phyloP scores from a whole-genome alignment of 1,140 invertebrate genomes.

The Nasonia vitripennis region DNA sequence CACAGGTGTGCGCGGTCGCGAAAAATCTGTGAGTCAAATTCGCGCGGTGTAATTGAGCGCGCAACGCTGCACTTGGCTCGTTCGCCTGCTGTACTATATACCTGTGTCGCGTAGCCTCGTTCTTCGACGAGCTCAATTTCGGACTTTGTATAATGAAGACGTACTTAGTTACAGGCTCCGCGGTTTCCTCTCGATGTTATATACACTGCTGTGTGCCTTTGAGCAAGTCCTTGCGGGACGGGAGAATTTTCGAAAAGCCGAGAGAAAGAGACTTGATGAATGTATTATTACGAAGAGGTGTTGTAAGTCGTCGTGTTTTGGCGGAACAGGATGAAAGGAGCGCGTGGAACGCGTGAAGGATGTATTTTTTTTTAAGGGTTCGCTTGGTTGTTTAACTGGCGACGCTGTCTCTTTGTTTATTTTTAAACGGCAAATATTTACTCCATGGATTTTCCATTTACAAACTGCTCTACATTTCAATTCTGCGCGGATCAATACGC shows the following conservation, averaged over 20 bases:
- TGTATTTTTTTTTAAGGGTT: too few species aligned
- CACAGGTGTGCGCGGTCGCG: too few species aligned
- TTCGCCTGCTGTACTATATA: background rate
- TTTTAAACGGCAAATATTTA: too few species aligned
- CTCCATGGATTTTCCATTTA: too few species aligned
- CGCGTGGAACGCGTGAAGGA: background rate
- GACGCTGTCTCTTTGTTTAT: too few species aligned
- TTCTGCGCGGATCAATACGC: background rate
- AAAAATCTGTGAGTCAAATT: slow-evolving; percentile 48
- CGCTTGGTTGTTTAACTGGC: too few species aligned
- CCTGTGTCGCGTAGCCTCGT: background rate
- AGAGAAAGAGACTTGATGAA: too few species aligned
- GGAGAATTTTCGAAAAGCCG: too few species aligned
- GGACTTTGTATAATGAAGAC: slow-evolving; percentile 12
- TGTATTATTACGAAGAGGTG: too few species aligned
- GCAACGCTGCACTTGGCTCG: background rate
- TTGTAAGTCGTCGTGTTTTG: too few species aligned
- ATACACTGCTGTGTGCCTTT: background rate
- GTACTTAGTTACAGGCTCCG: background rate
- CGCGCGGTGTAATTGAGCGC: slow-evolving; percentile 18
- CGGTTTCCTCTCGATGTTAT: background rate
- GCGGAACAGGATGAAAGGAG: background rate
- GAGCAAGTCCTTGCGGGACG: background rate
- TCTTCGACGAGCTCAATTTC: slow-evolving; percentile 1
- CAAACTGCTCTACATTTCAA: too few species aligned